Conservation (phyloP, 2,888 invertebrate genomes). For the Drosophila nigricruria region DNA sequence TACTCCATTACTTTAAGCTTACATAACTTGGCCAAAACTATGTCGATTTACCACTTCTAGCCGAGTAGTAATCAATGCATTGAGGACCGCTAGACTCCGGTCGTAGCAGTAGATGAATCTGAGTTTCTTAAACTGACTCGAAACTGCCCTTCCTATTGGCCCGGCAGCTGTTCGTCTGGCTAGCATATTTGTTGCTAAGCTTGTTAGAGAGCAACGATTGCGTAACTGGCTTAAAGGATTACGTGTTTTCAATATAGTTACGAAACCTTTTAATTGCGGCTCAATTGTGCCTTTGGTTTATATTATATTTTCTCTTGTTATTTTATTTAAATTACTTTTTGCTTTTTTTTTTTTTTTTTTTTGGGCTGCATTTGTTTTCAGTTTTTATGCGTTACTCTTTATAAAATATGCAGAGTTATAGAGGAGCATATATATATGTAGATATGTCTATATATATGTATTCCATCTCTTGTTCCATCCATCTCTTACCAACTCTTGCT, state of each 20-base stretch:
- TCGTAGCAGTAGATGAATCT: not conserved
- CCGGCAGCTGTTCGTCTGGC: not conserved
- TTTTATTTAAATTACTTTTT: slow-evolving; percentile 17
- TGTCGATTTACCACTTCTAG: not conserved
- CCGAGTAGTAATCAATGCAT: not conserved
- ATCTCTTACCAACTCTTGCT: not conserved
- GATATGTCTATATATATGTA: not conserved
- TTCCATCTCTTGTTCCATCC: not conserved
- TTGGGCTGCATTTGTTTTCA: not conserved
- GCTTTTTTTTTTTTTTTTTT: not conserved
- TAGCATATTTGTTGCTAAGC: not conserved
- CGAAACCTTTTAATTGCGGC: slow-evolving; percentile 6
- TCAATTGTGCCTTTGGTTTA: slow-evolving; percentile 12
- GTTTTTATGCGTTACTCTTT: not conserved
- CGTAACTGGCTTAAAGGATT: slow-evolving; percentile 21
- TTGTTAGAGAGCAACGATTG: not conserved
- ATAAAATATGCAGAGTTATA: slow-evolving; percentile 6
- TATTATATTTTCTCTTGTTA: slow-evolving; percentile 19
- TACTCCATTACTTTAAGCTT: not conserved
- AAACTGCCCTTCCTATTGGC: not conserved
- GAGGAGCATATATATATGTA: slow-evolving; percentile 9
- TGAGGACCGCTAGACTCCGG: not conserved
- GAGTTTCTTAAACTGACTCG: not conserved
- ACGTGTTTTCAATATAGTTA: slow-evolving; percentile 14
- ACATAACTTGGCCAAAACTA: not conserved